phyloP scores from a whole-genome alignment of 30 jellyfish, hydroid and myxozoan genomes.

The Pseudorhiza aurosa region DNA sequence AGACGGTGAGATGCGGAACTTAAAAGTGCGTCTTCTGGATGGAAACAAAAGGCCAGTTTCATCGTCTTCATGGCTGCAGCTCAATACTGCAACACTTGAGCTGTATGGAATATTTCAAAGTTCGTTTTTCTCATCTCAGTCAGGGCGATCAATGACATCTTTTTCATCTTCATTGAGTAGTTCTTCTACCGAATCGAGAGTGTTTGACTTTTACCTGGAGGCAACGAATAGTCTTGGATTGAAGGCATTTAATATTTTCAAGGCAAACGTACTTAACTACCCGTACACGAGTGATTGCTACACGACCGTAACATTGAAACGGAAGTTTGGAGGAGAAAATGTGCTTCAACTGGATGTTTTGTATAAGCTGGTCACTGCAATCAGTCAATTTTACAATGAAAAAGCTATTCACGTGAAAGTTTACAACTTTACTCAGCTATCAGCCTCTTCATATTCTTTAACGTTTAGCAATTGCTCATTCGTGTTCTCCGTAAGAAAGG shows the following conservation, averaged over 20 bases:
- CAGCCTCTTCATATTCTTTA: slow-evolving; percentile 24
- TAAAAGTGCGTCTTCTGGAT: slow-evolving; percentile 60
- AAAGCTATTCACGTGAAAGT: slow-evolving; percentile 44
- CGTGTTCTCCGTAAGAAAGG: slow-evolving; percentile 48
- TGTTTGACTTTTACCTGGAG: slow-evolving; percentile 35
- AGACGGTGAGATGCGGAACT: slow-evolving; percentile 71
- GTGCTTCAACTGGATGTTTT: slow-evolving; percentile 70
- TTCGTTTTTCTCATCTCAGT: slow-evolving; percentile 39
- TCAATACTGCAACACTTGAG: slow-evolving; percentile 81
- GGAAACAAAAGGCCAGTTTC: slow-evolving; percentile 39
- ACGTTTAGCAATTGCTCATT: slow-evolving; percentile 86
- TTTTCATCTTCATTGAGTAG: background rate
- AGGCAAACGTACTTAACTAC: slow-evolving; percentile 35
- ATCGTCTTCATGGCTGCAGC: slow-evolving; percentile 84
- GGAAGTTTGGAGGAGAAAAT: slow-evolving; percentile 22
- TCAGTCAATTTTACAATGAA: slow-evolving; percentile 59
- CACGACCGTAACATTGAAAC: slow-evolving; percentile 22
- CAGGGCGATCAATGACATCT: background rate
- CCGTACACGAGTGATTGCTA: slow-evolving; percentile 89
- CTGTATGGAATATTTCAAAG: slow-evolving; percentile 74
- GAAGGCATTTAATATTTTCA: slow-evolving; percentile 17
- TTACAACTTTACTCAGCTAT: slow-evolving; percentile 38
- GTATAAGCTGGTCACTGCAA: slow-evolving; percentile 32
- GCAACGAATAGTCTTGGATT: slow-evolving; percentile 85
- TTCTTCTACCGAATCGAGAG: background rate